Percentiles rank a stretch among this genome's conserved stretches.
These are phyloP conservation scores for Apantesis nais DNA, from an alignment of 2,888 invertebrate genomes.

Conservation along the genomic window DNA sequence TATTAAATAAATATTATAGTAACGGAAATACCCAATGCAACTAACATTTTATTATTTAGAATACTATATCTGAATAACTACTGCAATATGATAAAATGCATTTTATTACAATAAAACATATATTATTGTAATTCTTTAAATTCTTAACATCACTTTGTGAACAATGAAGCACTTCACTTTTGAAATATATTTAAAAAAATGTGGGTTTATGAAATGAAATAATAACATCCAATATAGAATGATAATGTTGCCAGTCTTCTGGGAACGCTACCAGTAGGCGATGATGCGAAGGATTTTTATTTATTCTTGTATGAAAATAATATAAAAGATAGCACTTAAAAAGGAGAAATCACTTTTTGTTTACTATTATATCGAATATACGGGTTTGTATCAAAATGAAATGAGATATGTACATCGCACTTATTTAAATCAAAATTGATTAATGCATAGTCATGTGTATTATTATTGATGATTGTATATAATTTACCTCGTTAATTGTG, in stretches of 20 bases:
- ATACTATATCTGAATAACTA: neutral
- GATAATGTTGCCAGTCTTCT: too few relatives aligned
- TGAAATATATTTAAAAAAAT: too few relatives aligned
- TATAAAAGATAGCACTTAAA: neutral
- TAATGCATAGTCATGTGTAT: neutral
- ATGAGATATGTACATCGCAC: neutral
- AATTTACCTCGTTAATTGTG: neutral
- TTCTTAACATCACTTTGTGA: too few relatives aligned
- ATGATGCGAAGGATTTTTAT: too few relatives aligned
- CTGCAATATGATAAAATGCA: too few relatives aligned
- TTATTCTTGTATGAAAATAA: neutral
- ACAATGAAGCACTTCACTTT: neutral
- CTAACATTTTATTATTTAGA: neutral
- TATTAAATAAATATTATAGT: neutral
- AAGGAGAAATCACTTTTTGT: neutral
- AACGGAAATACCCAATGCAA: neutral
- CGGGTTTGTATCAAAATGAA: neutral
- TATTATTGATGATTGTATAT: neutral
- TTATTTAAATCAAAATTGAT: neutral
- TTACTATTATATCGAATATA: neutral
- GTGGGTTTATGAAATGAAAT: neutral
- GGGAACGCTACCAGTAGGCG: too few relatives aligned
- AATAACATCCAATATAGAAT: too few relatives aligned
- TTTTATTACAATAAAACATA: too few relatives aligned
- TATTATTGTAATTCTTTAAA: too few relatives aligned